Evolutionary conservation across 1,140 invertebrate species (phyloP).

Genomic region (Gonatopus flavifemur): DNA sequence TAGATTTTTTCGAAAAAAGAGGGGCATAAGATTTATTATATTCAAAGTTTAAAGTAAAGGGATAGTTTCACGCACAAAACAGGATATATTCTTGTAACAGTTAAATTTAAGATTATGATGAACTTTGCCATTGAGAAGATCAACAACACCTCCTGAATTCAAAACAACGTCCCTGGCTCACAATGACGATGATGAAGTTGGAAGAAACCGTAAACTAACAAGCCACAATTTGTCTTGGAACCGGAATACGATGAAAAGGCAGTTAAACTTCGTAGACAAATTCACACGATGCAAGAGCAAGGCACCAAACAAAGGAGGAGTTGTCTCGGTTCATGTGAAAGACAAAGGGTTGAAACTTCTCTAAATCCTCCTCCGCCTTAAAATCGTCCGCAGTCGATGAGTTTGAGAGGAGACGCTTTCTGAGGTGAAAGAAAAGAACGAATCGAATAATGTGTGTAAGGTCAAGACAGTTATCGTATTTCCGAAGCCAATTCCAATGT

Average conservation of each 20-base stretch:
- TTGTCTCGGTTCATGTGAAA: too few species aligned
- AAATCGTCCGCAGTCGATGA: background rate
- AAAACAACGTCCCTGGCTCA: too few species aligned
- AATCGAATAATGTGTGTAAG: background rate
- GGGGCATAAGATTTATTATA: too few species aligned
- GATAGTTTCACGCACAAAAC: too few species aligned
- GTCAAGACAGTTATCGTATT: background rate
- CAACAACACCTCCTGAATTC: too few species aligned
- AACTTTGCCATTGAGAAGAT: too few species aligned
- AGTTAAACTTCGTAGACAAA: constrained; percentile 11
- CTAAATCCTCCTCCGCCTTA: background rate
- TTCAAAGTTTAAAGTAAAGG: too few species aligned
- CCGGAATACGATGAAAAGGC: constrained; percentile 7
- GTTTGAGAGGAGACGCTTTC: background rate
- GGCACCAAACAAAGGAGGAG: constrained; percentile 7
- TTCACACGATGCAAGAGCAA: background rate
- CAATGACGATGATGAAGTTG: too few species aligned
- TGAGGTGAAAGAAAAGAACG: background rate
- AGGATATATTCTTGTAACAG: too few species aligned
- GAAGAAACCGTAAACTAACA: too few species aligned
- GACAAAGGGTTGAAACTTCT: constrained; percentile 11
- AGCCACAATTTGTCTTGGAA: background rate
- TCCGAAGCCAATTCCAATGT: background rate
- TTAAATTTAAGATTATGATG: too few species aligned
- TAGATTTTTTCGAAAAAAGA: too few species aligned